Conservation (phyloP, 2,888 invertebrate species). For the Cetonia aurata region DNA sequence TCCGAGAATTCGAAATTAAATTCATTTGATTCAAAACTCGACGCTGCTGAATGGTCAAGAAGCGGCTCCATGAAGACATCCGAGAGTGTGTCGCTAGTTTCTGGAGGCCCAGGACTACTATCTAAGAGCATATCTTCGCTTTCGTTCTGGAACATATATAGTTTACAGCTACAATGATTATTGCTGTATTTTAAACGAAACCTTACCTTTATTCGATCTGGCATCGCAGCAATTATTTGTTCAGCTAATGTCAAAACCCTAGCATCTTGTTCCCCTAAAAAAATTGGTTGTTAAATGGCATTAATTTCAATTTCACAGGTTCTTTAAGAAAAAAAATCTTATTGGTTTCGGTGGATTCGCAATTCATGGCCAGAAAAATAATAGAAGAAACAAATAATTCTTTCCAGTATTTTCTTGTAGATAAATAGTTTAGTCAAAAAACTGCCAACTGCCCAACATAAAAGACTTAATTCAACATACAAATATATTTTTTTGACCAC, state of each 20-base stretch:
- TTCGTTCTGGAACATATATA: slow-evolving; percentile 73
- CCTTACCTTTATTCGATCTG: slow-evolving; percentile 93
- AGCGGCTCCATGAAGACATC: slow-evolving; percentile 84
- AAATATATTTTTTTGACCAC: slow-evolving; percentile 20
- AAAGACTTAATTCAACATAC: neutral
- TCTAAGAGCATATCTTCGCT: slow-evolving; percentile 78
- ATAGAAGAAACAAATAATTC: neutral
- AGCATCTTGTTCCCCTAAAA: slow-evolving; percentile 89
- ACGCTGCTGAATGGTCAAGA: slow-evolving; percentile 75
- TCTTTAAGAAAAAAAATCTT: too few species aligned
- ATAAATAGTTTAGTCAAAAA: slow-evolving; percentile 20
- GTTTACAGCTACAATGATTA: neutral
- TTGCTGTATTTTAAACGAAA: neutral
- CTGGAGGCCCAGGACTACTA: slow-evolving; percentile 71
- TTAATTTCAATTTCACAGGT: too few species aligned
- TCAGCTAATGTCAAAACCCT: slow-evolving; percentile 94
- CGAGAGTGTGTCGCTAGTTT: slow-evolving; percentile 67
- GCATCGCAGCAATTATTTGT: slow-evolving; percentile 98
- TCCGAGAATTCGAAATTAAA: slow-evolving; percentile 87
- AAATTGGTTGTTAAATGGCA: neutral
- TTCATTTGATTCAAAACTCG: slow-evolving; percentile 75
- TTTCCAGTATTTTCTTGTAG: neutral
- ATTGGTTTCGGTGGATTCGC: neutral
- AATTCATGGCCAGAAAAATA: slow-evolving; percentile 29
- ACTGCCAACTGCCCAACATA: slow-evolving; percentile 20